Evolutionary conservation across 2,797 vertebrate genomes (phyloP).

Genomic region (Liasis olivaceus): DNA sequence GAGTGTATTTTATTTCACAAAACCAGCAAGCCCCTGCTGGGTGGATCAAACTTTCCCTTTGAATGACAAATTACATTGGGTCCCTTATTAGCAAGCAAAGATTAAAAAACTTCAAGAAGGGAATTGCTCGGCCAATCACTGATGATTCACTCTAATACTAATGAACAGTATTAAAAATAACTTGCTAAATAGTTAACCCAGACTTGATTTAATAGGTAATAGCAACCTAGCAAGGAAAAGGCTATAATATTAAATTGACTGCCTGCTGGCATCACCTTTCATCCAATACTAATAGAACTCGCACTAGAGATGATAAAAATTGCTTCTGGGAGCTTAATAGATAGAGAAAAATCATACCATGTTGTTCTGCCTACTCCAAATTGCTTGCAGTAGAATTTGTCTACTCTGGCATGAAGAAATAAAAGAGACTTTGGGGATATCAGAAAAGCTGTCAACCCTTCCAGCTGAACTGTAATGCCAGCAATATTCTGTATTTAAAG

Average conservation of each 20-base stretch:
- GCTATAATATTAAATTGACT: conserved; percentile 17
- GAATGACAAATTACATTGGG: neutral
- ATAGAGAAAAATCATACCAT: neutral
- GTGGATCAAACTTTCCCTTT: neutral
- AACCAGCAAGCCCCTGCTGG: neutral
- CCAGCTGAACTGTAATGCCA: neutral
- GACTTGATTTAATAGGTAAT: neutral
- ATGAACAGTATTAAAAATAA: conserved; percentile 9
- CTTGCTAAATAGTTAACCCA: conserved; percentile 7
- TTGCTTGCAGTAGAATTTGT: neutral
- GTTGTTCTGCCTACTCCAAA: neutral
- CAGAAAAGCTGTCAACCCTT: neutral
- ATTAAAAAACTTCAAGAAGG: fast-evolving
- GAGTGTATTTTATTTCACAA: neutral
- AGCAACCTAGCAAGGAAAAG: neutral
- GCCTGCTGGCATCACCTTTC: conserved; percentile 4
- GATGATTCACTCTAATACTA: conserved; percentile 20
- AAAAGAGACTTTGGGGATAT: neutral
- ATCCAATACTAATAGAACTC: conserved; percentile 20
- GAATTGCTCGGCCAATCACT: neutral
- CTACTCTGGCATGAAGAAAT: neutral
- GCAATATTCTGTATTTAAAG: neutral
- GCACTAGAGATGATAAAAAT: conserved; percentile 14
- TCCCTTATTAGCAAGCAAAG: neutral
- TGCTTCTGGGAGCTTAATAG: conserved; percentile 1